Evolutionary conservation across 2,797 vertebrate species (phyloP).

Genomic region (Spinibarbus caldwelli): DNA sequence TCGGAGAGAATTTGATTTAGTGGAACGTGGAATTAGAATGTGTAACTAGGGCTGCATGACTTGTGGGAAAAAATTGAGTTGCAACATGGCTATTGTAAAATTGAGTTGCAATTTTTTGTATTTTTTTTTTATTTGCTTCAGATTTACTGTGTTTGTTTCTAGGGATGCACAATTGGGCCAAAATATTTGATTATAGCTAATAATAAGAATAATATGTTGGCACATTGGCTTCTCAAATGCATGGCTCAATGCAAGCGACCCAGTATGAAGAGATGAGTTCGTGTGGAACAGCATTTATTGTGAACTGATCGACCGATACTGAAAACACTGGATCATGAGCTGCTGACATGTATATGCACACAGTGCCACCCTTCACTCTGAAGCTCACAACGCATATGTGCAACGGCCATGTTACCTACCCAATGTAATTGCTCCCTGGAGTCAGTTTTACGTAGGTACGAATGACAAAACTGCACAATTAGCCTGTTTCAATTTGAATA

Average conservation of each 20-base stretch:
- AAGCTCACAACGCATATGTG: background rate
- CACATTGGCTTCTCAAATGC: background rate
- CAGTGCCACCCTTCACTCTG: background rate
- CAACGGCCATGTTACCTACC: background rate
- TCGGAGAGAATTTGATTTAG: background rate
- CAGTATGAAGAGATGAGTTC: background rate
- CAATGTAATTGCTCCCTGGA: constrained; percentile 17
- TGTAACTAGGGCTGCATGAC: background rate
- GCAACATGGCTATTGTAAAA: no score
- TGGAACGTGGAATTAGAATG: background rate
- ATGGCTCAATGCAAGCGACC: background rate
- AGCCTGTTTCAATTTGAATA: background rate
- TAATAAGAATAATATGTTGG: background rate
- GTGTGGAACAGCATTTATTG: background rate
- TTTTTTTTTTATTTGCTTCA: no score
- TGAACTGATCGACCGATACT: background rate
- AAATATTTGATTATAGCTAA: background rate
- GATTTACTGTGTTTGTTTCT: background rate
- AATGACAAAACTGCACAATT: constrained; percentile 26
- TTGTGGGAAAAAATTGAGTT: constrained; percentile 52
- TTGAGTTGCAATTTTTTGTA: no score
- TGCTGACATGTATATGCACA: background rate
- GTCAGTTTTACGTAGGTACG: constrained; percentile 10
- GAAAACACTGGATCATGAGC: background rate
- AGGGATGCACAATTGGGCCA: constrained; percentile 10